phyloP scores from a whole-genome alignment of 2,797 vertebrate genomes.

The Falco novaeseelandiae region DNA sequence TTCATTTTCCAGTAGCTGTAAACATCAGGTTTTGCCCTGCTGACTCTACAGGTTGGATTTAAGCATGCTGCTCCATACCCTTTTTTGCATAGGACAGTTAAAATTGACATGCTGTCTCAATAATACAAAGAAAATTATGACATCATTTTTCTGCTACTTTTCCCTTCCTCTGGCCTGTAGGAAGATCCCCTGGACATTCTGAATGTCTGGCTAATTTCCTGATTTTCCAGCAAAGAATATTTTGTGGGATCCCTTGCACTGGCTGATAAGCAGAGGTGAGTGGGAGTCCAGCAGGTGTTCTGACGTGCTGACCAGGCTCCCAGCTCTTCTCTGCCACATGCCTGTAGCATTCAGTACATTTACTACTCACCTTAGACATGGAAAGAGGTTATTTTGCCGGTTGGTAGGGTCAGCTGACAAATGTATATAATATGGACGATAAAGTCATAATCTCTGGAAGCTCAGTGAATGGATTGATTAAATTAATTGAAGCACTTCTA shows the following conservation, averaged over 20 bases:
- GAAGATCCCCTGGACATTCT: background rate
- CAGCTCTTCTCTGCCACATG: background rate
- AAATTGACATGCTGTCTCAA: background rate
- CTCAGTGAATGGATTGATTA: background rate
- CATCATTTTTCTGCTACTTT: background rate
- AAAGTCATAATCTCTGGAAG: background rate
- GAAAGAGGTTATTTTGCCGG: background rate
- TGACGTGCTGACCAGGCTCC: background rate
- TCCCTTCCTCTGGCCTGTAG: background rate
- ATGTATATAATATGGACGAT: background rate
- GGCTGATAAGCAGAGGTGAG: background rate
- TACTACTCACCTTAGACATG: background rate
- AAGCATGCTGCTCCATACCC: background rate
- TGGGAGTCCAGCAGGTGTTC: background rate
- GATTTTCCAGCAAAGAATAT: background rate
- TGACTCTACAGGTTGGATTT: background rate
- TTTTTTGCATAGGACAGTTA: background rate
- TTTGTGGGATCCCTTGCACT: background rate
- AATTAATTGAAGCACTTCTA: background rate
- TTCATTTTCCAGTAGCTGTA: background rate
- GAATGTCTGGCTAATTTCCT: background rate
- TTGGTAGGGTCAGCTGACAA: background rate
- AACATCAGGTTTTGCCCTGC: background rate
- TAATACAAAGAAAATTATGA: background rate
- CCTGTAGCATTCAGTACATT: background rate